Base-by-base conservation (phyloP, 2,113 vertebrate genomes). In the Mystacornis crossleyi region DNA sequence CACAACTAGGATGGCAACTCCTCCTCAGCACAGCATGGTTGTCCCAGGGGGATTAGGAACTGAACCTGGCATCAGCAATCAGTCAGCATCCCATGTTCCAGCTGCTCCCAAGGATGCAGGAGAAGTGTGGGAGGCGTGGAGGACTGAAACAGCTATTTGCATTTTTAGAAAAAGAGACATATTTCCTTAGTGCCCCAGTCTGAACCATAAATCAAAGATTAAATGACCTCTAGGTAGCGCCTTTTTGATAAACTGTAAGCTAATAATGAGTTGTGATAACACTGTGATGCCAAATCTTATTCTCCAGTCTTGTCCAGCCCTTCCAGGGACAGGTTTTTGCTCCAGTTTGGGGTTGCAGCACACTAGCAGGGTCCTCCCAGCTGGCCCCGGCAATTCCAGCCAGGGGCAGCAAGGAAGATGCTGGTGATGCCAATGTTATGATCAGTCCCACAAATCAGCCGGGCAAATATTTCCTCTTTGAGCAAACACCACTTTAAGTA, bases 311-410 rank as follows among this genome's bases (percentile, higher is more conserved):
- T 64, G 7, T 1, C 34, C 72, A 72, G 29, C 14, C 40, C 19
- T 36, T 14, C 4, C 6, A 33, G 34, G n/a, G 4, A 24, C 17
- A 42, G 51, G 8, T 1, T 3, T 43, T 9, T 28, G 42, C 57
- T 14, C 12, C 65, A 42, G 3, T 8, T 2, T 53, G 29, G 54
- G 9, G 4, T 1, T 45, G 6, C 55, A 43, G 36, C 65, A 5
- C 21, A 11, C 0, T 2, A 6, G 7, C 28, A n/a, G 25, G 14
- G 20, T 6, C 48, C 54, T 60, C 33, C 57, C 47, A 67, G 47
- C n/a, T 20, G 10, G 33, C n/a, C n/a, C n/a, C n/a, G n/a, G 18
- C 0, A 3, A 12, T 2, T 29, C 36, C 10, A 18, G 0, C 10
- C 48, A 45, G 60, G 7, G 65, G 23, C 69, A 43, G 31, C 36